Evolutionary conservation across 2,888 invertebrate genomes (phyloP).

Genomic region (Antheraea assamensis): DNA sequence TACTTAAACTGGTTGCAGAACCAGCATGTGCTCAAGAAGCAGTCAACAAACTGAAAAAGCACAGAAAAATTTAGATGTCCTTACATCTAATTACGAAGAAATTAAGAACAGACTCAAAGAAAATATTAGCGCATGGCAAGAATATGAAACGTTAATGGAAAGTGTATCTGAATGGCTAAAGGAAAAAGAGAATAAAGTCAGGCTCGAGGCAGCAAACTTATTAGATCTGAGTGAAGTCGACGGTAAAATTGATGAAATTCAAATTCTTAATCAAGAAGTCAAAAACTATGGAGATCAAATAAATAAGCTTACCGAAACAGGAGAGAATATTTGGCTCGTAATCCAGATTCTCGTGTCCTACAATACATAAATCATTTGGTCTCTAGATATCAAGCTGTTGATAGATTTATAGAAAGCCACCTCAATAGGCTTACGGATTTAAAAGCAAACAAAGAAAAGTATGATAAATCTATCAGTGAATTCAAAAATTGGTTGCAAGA

Average conservation of each 20-base stretch:
- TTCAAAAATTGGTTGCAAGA: slow-evolving; percentile 91
- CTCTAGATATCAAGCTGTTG: slow-evolving; percentile 88
- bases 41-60: slow-evolving; percentile 87
- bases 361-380: slow-evolving; percentile 91
- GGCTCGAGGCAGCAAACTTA: slow-evolving; percentile 87
- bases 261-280: slow-evolving; percentile 84
- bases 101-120: slow-evolving; percentile 86
- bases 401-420: slow-evolving; percentile 87
- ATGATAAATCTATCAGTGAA: slow-evolving; percentile 84
- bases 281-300: slow-evolving; percentile 85
- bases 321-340: slow-evolving; percentile 88
- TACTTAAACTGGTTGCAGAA: slow-evolving; percentile 88
- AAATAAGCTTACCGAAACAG: slow-evolving; percentile 84
- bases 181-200: slow-evolving; percentile 88
- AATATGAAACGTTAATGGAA: slow-evolving; percentile 90
- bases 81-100: slow-evolving; percentile 85
- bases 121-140: slow-evolving; percentile 89
- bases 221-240: slow-evolving; percentile 86
- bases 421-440: slow-evolving; percentile 88
- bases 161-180: slow-evolving; percentile 89
- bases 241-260: slow-evolving; percentile 86
- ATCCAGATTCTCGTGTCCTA: slow-evolving; percentile 91
- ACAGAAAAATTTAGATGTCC: slow-evolving; percentile 85
- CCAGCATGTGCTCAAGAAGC: slow-evolving; percentile 86
- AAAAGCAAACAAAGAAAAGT: slow-evolving; percentile 86